Percentiles rank a stretch among this genome's conserved stretches.
These are phyloP conservation scores for Spodoptera exigua DNA, from an alignment of 2,888 invertebrate genomes.

Conservation along the genomic window DNA sequence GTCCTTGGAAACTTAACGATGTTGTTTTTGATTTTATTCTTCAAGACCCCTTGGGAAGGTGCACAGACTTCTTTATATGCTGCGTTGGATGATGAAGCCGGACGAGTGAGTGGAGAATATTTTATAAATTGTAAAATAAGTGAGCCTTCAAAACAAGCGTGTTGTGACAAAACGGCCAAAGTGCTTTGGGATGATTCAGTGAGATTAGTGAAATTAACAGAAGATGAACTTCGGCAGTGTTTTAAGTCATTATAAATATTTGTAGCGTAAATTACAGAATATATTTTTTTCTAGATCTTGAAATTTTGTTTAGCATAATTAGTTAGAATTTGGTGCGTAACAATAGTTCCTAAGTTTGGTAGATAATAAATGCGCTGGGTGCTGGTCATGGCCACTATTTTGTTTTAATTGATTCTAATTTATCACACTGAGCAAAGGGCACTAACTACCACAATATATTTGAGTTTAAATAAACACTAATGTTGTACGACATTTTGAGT, in stretches of 20 bases:
- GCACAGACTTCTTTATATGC: slow-evolving; percentile 54
- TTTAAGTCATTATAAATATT: slow-evolving; percentile 17
- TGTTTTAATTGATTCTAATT: too few species aligned
- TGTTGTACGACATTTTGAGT: too few species aligned
- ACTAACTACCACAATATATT: too few species aligned
- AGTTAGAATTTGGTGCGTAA: too few species aligned
- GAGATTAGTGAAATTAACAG: slow-evolving; percentile 48
- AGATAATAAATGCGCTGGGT: too few species aligned
- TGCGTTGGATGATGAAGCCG: slow-evolving; percentile 50
- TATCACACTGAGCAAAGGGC: too few species aligned
- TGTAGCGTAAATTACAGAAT: too few species aligned
- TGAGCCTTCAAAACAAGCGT: slow-evolving; percentile 86
- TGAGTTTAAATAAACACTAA: too few species aligned
- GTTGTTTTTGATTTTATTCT: slow-evolving; percentile 80
- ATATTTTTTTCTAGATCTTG: too few species aligned
- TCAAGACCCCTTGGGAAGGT: slow-evolving; percentile 53
- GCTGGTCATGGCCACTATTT: too few species aligned
- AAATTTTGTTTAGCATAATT: too few species aligned
- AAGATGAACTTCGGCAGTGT: slow-evolving; percentile 35
- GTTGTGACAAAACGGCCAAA: slow-evolving; percentile 83
- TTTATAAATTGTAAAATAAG: slow-evolving; percentile 92
- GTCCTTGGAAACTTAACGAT: slow-evolving; percentile 83
- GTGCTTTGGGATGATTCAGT: slow-evolving; percentile 61
- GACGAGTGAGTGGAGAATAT: slow-evolving; percentile 83
- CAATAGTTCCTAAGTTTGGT: too few species aligned